Percentiles rank a stretch among this genome's conserved stretches.
phyloP scores from a whole-genome alignment of 1,140 invertebrate genomes.

The Battus philenor region DNA sequence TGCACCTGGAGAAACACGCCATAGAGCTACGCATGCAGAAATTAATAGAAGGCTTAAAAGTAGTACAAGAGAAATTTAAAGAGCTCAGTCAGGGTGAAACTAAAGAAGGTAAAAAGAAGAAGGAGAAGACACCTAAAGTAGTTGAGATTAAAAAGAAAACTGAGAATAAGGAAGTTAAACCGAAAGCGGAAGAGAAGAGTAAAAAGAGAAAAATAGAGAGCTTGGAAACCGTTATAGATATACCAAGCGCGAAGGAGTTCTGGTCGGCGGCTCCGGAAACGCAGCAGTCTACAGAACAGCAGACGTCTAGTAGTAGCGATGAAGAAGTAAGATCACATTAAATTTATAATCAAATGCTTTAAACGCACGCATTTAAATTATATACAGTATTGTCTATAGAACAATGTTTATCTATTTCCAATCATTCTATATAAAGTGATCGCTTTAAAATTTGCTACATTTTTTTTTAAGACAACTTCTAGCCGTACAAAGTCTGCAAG shows the following conservation, averaged over 20 bases:
- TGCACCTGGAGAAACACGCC: conserved; percentile 45
- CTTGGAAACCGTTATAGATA: conserved; percentile 45
- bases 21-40: conserved; percentile 38
- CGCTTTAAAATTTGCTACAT: not conserved
- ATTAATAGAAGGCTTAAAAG: conserved; percentile 34
- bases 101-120: conserved; percentile 35
- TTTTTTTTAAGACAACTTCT: not conserved
- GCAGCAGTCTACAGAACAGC: conserved; percentile 29
- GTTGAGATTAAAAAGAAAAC: conserved; percentile 21
- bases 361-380: no score
- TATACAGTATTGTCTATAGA: no score
- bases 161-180: conserved; percentile 24
- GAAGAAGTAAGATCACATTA: conserved; percentile 47
- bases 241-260: conserved; percentile 68
- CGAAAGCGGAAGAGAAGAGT: conserved; percentile 22
- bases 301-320: conserved; percentile 61
- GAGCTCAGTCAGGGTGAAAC: conserved; percentile 33
- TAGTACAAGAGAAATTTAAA: conserved; percentile 49
- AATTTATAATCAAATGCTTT: not conserved
- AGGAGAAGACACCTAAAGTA: conserved; percentile 20
- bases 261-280: conserved; percentile 41
- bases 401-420: no score
- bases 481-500: no score
- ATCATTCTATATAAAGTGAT: not conserved
- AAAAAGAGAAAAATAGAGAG: conserved; percentile 31